Evolutionary conservation across 2,113 vertebrate species (phyloP), one percentile per base, ranked within the genome.

Genomic region (Corvus cornix): DNA sequence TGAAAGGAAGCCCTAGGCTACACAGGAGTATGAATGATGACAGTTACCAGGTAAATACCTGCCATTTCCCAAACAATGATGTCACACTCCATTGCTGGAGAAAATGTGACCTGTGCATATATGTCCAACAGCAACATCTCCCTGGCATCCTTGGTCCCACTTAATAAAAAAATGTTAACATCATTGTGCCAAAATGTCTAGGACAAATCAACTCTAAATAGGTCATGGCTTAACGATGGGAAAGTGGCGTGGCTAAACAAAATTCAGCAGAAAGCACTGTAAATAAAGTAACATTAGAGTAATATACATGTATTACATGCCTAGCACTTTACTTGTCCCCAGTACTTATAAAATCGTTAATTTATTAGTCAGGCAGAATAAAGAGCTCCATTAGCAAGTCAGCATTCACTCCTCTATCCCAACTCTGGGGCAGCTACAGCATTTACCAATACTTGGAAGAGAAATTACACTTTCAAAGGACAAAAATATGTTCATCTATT

Each of bases 291-390:
- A 64, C 24, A 33, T 41, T 10, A 76, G 2, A 56, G 31, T 68
- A 92, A 95, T 69, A 92, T 86, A 64, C 37, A 82, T 10, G 7
- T 56, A 56, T 44, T 76, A 83, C 26, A 51, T 87, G 48, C 28
- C 43, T 43, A 80, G 39, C 14, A 80, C 66, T 93, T 66, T 58
- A 41, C 37, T 88, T 91, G 49, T 86, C 69, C 53, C 22, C 43
- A 67, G 33, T 30, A 58, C 20, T 92, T 73, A 69, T 2, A 88
- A 88, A 93, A 92, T 79, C 58, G 90, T 46, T 85, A 62, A 86
- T 88, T 92, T 73, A 88, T 53, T 83, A 85, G 35, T 92, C 55
- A 22, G 59, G 86, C 55, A 90, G 67, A 94, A 96, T 22, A 56
- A 68, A 88, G 55, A 88, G 16, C 19, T 86, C 49, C 46, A 58